Evolutionary conservation across 92 coral and sea anemone genomes (phyloP), one percentile per base, ranked within the genome.

Genomic region (Epizoanthus scotinus): DNA sequence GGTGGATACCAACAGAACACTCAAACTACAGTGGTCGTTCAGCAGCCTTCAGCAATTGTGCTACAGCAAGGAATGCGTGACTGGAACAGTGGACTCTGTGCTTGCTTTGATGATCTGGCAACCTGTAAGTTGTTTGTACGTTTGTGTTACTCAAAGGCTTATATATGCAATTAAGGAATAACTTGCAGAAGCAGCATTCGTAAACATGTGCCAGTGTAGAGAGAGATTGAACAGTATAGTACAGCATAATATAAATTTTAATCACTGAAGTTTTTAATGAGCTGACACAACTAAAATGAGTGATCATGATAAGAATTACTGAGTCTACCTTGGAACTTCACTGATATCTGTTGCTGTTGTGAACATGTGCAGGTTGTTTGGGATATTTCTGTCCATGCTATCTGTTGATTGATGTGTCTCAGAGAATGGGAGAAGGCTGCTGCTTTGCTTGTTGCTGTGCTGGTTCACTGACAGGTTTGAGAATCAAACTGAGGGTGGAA

Each of bases 401-500:
- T 77, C 67, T 92, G 83, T 21, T 88, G 93, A 73, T 84, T 49
- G 89, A 91, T 5, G 71, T 94, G 4, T 92, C 98, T 0, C 80
- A 71, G 47, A 87, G 97, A 22, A 94, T 94, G 98, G 94, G 94
- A 18, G 98, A 94, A 88, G 97, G 94, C 1, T 94, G 98, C 20
- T 90, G 92, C 78, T 94, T 94, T 85, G 83, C 93, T 25, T 68
- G 85, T 4, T 94, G 98, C 73, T 94, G 94, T 42, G 88, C 91
- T n/a, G 98, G 94, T 25, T 84, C 98, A 7, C 57, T 90, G 91
- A 42, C 78, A 27, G 97, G 93, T 25, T 83, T 94, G 50, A 72
- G 98, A 21, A 78, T 94, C 50, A 88, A 92, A 56, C 87, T 94
- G 78, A 90, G 98, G 74, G 55, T 67, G 2, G 97, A 92, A 80